A percentile compares a stretch with the other conserved stretches of the same genome.
Evolutionary conservation across 2,797 vertebrate species (phyloP).

Genomic region (Remorina albescens): DNA sequence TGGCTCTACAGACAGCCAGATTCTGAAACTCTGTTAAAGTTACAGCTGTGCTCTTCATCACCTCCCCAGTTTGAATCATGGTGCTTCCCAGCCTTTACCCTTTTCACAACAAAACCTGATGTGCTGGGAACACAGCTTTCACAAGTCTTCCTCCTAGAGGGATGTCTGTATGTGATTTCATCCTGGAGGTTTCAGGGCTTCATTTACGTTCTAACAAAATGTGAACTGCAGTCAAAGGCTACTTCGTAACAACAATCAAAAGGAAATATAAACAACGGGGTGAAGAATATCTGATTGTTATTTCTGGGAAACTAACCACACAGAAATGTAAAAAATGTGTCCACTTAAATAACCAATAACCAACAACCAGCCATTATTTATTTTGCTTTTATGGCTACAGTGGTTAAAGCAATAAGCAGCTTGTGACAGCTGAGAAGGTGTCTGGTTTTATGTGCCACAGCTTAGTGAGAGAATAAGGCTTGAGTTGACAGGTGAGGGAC

Average conservation of each 20-base stretch:
- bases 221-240: background rate
- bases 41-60: constrained; percentile 19
- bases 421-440: background rate
- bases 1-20: constrained; percentile 5
- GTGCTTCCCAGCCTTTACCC: constrained; percentile 3
- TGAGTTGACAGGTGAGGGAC: background rate
- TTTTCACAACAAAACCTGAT: constrained; percentile 4
- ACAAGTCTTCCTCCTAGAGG: constrained; percentile 1
- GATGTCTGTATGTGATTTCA: constrained; percentile 6
- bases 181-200: constrained; percentile 3
- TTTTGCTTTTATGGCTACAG: too few species aligned
- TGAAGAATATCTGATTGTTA: background rate
- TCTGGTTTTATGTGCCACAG: background rate
- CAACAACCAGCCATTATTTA: too few species aligned
- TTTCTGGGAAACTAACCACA: constrained; percentile 6
- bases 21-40: constrained; percentile 15
- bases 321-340: background rate
- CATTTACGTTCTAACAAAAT: background rate
- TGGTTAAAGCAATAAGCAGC: too few species aligned
- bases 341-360: too few species aligned
- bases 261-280: background rate
- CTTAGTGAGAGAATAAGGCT: background rate
- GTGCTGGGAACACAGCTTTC: constrained; percentile 1
- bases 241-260: constrained; percentile 10
- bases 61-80: constrained; percentile 16